Base-by-base conservation (phyloP, 2,888 invertebrate species). In the Nasonovia ribisnigri region DNA sequence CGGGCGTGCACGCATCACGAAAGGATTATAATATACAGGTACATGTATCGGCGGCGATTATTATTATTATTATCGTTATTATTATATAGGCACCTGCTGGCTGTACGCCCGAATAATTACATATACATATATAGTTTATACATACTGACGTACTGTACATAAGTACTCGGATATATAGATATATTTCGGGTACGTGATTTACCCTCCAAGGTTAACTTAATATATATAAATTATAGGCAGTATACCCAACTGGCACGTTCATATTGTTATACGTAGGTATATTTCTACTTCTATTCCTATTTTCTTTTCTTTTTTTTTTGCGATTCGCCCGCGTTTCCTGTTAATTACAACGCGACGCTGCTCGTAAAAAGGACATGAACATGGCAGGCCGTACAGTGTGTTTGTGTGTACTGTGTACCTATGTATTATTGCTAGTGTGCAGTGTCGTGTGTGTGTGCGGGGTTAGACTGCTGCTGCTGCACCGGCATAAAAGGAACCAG, bases 401-500 rank as follows among this genome's bases (percentile, higher is more conserved):
- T 77, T 36, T 36, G 77, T 77, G 67, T 67, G n/a, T 26, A 26
- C 57, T 8, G 10, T 57, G 26, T 13, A 54, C 54, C 54, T 67
- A 67, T 77, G 20, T 77, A 77, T 77, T 20, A 77, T 36, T 36
- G 77, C 20, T 20, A 77, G 36, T 77, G 77, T 77, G 8, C 36
- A 36, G 20, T 77, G 20, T 36, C 26, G 86, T 26, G 57, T 54
- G 84, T 46, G 91, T 24, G 24, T 24, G 43, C 13, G 60, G 87
- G 87, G 87, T 87, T 60, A 60, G 60, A 86, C 36, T 36, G 43
- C 48, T 36, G 43, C 48, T 36, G 43, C 48, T 8, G 36, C 29
- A 42, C 48, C 26, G 26, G 93, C 93, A 90, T 93, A 90, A 93
- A 93, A 86, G 90, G 93, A 93, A 90, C 93, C 90, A 51, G 93